phyloP scores from a whole-genome alignment of 2,888 invertebrate genomes.

The Drosophila setosimentum region DNA sequence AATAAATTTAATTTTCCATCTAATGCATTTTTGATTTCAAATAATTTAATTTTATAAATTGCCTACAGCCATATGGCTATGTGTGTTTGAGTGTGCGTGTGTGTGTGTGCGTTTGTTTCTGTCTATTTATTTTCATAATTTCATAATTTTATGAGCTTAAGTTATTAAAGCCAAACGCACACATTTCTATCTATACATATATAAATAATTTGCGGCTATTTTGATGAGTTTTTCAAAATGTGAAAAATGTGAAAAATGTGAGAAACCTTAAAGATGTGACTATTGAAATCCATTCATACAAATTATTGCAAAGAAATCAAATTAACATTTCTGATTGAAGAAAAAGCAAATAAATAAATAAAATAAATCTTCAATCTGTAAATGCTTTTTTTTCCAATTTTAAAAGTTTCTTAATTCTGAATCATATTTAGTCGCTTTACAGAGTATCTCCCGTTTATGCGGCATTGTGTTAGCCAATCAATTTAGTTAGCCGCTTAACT shows the following conservation, averaged over 20 bases:
- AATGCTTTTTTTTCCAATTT: not conserved
- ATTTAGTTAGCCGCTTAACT: slow-evolving; percentile 67
- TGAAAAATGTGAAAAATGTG: slow-evolving; percentile 34
- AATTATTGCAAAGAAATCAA: not conserved
- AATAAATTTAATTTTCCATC: slow-evolving; percentile 39
- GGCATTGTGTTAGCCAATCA: slow-evolving; percentile 33
- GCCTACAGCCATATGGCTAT: slow-evolving; percentile 29
- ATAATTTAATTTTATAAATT: slow-evolving; percentile 48
- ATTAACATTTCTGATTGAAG: not conserved
- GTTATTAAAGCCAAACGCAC: slow-evolving; percentile 69
- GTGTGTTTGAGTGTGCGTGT: slow-evolving; percentile 7
- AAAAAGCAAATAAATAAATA: not conserved
- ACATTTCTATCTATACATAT: slow-evolving; percentile 17
- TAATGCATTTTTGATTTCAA: slow-evolving; percentile 62
- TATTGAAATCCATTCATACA: slow-evolving; percentile 8
- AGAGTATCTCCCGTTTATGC: slow-evolving; percentile 12
- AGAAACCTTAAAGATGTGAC: slow-evolving; percentile 1
- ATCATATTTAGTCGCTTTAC: not conserved
- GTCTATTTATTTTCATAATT: slow-evolving; percentile 78
- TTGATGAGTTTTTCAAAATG: slow-evolving; percentile 39
- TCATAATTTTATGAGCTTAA: slow-evolving; percentile 74
- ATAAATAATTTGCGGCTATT: slow-evolving; percentile 31
- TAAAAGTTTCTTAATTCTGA: not conserved
- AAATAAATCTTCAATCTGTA: not conserved
- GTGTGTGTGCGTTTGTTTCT: slow-evolving; percentile 33